Conservation (phyloP, 2,888 invertebrate genomes). For the Perdita meconis region DNA sequence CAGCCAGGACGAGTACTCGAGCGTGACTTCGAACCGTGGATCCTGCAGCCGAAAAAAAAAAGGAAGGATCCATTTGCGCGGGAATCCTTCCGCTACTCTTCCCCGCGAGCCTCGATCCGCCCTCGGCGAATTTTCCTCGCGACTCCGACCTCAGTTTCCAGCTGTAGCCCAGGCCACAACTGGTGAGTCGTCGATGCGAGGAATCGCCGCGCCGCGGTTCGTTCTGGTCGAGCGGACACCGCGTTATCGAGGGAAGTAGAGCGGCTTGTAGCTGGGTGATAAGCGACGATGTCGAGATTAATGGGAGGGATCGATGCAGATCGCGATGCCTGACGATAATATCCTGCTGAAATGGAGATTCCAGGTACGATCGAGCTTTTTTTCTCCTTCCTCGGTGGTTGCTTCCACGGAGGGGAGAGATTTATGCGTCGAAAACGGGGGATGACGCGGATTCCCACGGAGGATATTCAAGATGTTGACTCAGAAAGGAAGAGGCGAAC, state of each 20-base stretch:
- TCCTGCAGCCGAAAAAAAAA: slow-evolving; percentile 25
- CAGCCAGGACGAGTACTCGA: slow-evolving; percentile 57
- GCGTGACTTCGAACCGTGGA: slow-evolving; percentile 54
- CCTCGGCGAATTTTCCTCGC: slow-evolving; percentile 11
- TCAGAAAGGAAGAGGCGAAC: no score
- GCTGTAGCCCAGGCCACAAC: no score
- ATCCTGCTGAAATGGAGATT: slow-evolving; percentile 25
- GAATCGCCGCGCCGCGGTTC: neutral
- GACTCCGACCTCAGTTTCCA: neutral
- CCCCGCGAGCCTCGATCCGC: neutral
- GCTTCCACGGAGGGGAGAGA: no score
- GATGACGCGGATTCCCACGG: slow-evolving; percentile 13
- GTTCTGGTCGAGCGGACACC: neutral
- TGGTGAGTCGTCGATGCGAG: no score
- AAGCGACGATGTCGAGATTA: slow-evolving; percentile 37
- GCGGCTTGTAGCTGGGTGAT: slow-evolving; percentile 24
- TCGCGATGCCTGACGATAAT: slow-evolving; percentile 31
- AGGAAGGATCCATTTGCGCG: slow-evolving; percentile 44
- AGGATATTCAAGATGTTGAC: neutral
- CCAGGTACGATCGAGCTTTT: slow-evolving; percentile 27
- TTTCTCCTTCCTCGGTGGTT: slow-evolving; percentile 10
- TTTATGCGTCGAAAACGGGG: neutral
- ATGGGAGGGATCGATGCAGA: slow-evolving; percentile 22
- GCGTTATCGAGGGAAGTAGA: slow-evolving; percentile 7
- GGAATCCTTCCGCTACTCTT: no score